phyloP scores from a whole-genome alignment of 2,888 invertebrate species.

The Marasmarcha lunaedactyla region DNA sequence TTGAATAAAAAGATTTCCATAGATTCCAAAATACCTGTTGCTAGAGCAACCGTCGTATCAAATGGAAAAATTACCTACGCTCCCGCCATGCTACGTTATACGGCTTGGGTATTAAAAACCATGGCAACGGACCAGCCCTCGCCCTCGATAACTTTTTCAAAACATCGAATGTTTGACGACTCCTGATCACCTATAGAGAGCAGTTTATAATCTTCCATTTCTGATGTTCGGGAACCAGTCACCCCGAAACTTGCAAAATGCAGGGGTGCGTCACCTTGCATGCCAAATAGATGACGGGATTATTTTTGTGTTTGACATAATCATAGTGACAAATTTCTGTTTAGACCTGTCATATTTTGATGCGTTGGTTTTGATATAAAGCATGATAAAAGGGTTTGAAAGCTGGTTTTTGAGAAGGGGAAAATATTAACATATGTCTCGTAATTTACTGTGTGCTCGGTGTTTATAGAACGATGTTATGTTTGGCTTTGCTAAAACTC shows the following conservation, averaged over 20 bases:
- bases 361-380: constrained; percentile 34
- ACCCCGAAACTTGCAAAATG: constrained; percentile 18
- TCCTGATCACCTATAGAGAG: constrained; percentile 60
- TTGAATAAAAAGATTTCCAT: constrained; percentile 33
- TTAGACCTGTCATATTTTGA: constrained; percentile 53
- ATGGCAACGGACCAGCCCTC: constrained; percentile 51
- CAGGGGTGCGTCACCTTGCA: constrained; percentile 48
- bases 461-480: background rate
- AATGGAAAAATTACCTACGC: constrained; percentile 26
- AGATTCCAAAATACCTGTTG: constrained; percentile 35
- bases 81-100: constrained; percentile 32
- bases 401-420: constrained; percentile 3
- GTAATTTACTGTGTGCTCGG: background rate
- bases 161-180: constrained; percentile 48
- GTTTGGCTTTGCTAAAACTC: too few relatives aligned
- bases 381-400: constrained; percentile 20
- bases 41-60: constrained; percentile 33
- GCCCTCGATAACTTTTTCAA: constrained; percentile 46
- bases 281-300: constrained; percentile 67
- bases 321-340: constrained; percentile 68
- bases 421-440: background rate
- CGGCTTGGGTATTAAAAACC: constrained; percentile 52
- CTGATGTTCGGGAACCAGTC: constrained; percentile 36
- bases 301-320: constrained; percentile 71
- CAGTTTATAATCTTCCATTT: constrained; percentile 54